Evolutionary conservation across 2,888 invertebrate species (phyloP), one percentile per base, ranked within the genome.

Genomic region (Orthosia gothica): DNA sequence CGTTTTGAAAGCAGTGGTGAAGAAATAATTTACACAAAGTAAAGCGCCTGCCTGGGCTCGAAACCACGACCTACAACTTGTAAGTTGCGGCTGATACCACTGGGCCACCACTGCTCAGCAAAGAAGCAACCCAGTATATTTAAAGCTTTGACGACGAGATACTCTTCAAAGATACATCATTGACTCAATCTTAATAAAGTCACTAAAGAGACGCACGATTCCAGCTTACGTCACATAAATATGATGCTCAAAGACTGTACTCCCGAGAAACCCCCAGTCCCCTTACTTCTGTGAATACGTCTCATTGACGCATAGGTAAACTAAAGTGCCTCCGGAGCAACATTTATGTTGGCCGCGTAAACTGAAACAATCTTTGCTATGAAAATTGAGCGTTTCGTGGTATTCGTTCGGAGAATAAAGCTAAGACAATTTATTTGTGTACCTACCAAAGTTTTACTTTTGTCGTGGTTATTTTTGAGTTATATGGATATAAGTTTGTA

Each of bases 221-320:
- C n/a, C 40, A 54, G 26, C 26, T 40, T 40, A 58, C 16, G 0
- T 49, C 40, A 49, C 23, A 61, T 20, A 55, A 54, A 68, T 26
- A 26, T 47, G 47, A 52, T 67, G 23, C n/a, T 67, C 67, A 66
- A 76, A 58, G 50, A 52, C 57, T 15, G 15, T 20, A 26, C 16
- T 50, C 20, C 15, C 50, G 18, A 65, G 57, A 32, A 69, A 32
- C 57, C 47, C 32, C 5, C 49, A 54, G 20, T 58, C 32, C 15
- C 45, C 45, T 23, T 18, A 66, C 50, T 66, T 69, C 20, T 69
- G 26, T 61, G 61, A 77, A 62, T 70, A 70, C 26, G 61, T 55
- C 16, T 76, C 78, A 76, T 55, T 76, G 75, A 50, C 52, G 59
- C 72, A 54, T 59, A 79, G 32, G 64, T 61, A 61, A 72, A 61